A percentile compares a stretch with the other conserved stretches of the same genome.
Evolutionary conservation across 1,140 invertebrate species (phyloP).

Genomic region (Drosophila yakuba): DNA sequence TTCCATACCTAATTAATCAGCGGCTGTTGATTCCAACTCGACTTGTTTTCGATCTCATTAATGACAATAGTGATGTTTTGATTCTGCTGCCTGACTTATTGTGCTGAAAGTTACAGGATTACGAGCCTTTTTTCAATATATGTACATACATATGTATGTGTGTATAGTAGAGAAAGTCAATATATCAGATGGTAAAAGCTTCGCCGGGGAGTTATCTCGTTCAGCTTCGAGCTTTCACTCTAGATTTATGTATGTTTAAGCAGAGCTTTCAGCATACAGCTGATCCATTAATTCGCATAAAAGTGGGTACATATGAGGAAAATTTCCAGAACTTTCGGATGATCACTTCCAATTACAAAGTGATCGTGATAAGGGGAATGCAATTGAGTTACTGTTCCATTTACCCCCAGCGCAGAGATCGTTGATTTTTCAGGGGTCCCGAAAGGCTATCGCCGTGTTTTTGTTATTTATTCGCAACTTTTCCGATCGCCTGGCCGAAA

Average conservation of each 20-base stretch:
- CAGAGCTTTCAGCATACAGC: neutral
- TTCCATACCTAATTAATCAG: constrained; percentile 19
- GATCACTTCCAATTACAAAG: neutral
- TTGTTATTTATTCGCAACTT: constrained; percentile 46
- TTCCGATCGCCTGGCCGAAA: constrained; percentile 11
- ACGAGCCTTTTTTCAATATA: too few species aligned
- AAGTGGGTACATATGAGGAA: neutral
- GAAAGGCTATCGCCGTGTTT: constrained; percentile 52
- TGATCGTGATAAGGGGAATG: constrained; percentile 7
- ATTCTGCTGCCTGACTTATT: too few species aligned
- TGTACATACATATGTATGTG: too few species aligned
- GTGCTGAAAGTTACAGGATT: too few species aligned
- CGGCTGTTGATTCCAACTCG: neutral
- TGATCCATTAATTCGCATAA: neutral
- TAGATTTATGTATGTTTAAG: neutral
- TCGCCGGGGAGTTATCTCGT: neutral
- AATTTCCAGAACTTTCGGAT: constrained; percentile 21
- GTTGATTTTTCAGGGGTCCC: constrained; percentile 21
- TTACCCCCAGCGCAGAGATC: constrained; percentile 49
- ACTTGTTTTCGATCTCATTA: neutral
- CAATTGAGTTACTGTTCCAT: constrained; percentile 27
- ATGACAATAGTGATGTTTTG: neutral
- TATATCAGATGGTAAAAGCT: neutral
- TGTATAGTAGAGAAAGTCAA: too few species aligned
- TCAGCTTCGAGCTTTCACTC: neutral